A percentile compares a stretch with the other conserved stretches of the same genome.
Evolutionary conservation across 2,113 vertebrate genomes (phyloP).

Genomic region (Prochilodus magdalenae): DNA sequence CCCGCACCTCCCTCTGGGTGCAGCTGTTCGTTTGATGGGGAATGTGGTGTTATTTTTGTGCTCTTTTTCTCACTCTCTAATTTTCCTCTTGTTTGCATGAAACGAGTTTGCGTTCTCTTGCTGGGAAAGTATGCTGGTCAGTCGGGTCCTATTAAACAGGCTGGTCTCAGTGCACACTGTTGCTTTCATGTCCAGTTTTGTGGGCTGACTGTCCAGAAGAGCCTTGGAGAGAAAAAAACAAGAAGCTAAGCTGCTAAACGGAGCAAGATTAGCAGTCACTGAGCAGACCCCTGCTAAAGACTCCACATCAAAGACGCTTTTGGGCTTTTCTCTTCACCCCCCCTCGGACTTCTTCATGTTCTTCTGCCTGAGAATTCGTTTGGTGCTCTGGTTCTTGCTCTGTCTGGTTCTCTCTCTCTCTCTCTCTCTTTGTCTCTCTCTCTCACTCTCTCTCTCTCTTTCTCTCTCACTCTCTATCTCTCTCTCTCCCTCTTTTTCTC

Average conservation of each 20-base stretch:
- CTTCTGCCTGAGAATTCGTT: constrained; percentile 35
- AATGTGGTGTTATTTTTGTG: too few relatives aligned
- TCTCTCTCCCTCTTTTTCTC: too few relatives aligned
- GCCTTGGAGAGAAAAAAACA: constrained; percentile 55
- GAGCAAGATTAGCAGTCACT: constrained; percentile 72
- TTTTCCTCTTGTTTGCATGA: not conserved
- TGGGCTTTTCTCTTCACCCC: constrained; percentile 42
- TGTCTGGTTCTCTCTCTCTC: not conserved
- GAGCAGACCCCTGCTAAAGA: constrained; percentile 71
- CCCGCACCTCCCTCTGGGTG: too few relatives aligned
- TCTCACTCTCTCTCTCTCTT: too few relatives aligned
- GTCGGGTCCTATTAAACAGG: not conserved
- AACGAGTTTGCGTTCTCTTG: not conserved
- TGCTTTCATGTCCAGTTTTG: not conserved
- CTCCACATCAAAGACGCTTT: constrained; percentile 74
- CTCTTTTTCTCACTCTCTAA: not conserved
- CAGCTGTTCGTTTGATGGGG: too few relatives aligned
- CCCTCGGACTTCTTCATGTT: constrained; percentile 19
- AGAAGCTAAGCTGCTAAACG: constrained; percentile 72
- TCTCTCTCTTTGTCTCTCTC: too few relatives aligned
- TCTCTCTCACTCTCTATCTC: too few relatives aligned
- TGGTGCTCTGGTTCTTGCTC: not conserved
- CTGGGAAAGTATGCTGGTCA: not conserved
- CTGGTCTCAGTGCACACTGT: not conserved
- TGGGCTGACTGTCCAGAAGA: constrained; percentile 77